Evolutionary conservation across 2,113 vertebrate genomes (phyloP).

Genomic region (Megaleporinus macrocephalus): DNA sequence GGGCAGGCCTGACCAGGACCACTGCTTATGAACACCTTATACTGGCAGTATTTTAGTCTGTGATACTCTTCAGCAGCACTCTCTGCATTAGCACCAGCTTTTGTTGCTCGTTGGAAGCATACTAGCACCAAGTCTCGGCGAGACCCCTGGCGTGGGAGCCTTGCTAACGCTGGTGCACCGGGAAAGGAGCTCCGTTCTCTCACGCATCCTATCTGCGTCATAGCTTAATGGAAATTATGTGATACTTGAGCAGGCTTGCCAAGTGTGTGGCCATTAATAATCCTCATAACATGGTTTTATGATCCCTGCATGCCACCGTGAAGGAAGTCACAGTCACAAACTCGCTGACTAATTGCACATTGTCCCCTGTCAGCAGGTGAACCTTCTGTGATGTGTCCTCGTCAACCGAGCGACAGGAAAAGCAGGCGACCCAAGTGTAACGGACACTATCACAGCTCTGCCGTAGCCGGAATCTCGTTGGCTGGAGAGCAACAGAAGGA

Average conservation of each 20-base stretch:
- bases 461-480: neutral
- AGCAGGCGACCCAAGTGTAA: neutral
- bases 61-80: neutral
- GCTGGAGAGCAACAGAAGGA: neutral
- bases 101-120: constrained; percentile 9
- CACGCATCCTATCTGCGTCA: constrained; percentile 33
- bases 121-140: neutral
- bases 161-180: neutral
- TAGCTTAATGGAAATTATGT: constrained; percentile 34
- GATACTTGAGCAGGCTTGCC: constrained; percentile 34
- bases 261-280: constrained; percentile 7
- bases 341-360: neutral
- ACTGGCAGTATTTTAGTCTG: neutral
- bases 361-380: constrained; percentile 6
- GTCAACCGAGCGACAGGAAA: neutral
- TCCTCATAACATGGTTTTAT: constrained; percentile 17
- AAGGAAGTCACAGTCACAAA: neutral
- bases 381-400: neutral
- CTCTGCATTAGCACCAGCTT: neutral
- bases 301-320: neutral
- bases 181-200: neutral
- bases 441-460: neutral
- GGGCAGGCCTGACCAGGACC: neutral
- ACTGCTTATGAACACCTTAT: neutral
- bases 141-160: neutral